Evolutionary conservation across 2,113 vertebrate species (phyloP).

Genomic region (Toxostoma redivivum): DNA sequence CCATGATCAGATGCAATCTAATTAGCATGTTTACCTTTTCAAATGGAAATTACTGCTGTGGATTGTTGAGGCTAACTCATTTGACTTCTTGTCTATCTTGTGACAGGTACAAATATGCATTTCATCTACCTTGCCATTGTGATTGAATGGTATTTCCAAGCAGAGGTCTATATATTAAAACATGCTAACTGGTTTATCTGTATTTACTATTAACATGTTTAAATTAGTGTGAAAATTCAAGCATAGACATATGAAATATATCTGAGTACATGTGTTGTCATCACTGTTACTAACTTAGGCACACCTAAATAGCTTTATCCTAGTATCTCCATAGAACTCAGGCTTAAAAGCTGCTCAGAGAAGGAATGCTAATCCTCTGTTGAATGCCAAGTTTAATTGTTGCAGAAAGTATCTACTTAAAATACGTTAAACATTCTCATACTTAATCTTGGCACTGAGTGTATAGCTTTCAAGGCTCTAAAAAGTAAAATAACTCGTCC

Average conservation of each 20-base stretch:
- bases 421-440: not conserved
- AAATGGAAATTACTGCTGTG: not conserved
- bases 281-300: not conserved
- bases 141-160: not conserved
- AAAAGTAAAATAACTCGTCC: not conserved
- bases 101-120: not conserved
- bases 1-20: not conserved
- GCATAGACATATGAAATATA: not conserved
- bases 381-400: not conserved
- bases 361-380: not conserved
- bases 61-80: not conserved
- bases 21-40: not conserved
- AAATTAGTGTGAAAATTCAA: not conserved
- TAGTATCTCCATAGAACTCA: not conserved
- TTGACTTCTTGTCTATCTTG: not conserved
- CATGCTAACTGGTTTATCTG: not conserved
- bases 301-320: not conserved
- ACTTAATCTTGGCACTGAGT: not conserved
- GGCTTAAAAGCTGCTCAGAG: not conserved
- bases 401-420: not conserved
- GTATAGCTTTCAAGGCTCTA: not conserved
- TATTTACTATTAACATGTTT: not conserved
- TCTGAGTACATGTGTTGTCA: not conserved
- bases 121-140: not conserved
- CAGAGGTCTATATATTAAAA: not conserved